Evolutionary conservation across 2,888 invertebrate species (phyloP).

Genomic region (Andrena haemorrhoa): DNA sequence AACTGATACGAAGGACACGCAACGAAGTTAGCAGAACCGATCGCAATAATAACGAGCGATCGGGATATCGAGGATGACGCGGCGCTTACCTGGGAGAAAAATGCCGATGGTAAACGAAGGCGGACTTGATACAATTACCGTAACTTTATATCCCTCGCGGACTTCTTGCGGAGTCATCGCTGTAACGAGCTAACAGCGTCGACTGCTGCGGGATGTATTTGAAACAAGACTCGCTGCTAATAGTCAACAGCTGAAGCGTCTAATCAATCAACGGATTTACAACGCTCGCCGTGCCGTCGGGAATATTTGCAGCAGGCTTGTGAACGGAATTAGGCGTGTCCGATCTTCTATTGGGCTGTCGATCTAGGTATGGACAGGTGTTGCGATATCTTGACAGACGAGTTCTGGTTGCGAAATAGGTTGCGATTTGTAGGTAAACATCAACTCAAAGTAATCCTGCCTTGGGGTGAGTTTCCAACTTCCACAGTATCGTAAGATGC

Average conservation of each 20-base stretch:
- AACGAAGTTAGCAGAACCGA: constrained; percentile 26
- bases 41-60: constrained; percentile 58
- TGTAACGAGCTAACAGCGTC: constrained; percentile 57
- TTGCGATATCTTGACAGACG: background rate
- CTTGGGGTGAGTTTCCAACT: no score
- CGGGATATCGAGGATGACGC: constrained; percentile 62
- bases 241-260: constrained; percentile 18
- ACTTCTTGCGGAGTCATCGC: constrained; percentile 55
- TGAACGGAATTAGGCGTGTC: no score
- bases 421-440: no score
- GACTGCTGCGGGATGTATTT: constrained; percentile 27
- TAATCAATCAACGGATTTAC: background rate
- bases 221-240: constrained; percentile 39
- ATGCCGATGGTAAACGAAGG: constrained; percentile 26
- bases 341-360: no score
- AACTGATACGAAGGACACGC: constrained; percentile 28
- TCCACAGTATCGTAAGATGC: no score
- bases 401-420: background rate
- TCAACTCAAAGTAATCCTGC: no score
- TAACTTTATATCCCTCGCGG: constrained; percentile 12
- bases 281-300: background rate
- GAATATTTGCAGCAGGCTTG: background rate
- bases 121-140: constrained; percentile 56
- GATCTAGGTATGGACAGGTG: no score
- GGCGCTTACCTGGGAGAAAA: constrained; percentile 40